Evolutionary conservation across 2,888 invertebrate species (phyloP).

Genomic region (Callyntrura sp.): DNA sequence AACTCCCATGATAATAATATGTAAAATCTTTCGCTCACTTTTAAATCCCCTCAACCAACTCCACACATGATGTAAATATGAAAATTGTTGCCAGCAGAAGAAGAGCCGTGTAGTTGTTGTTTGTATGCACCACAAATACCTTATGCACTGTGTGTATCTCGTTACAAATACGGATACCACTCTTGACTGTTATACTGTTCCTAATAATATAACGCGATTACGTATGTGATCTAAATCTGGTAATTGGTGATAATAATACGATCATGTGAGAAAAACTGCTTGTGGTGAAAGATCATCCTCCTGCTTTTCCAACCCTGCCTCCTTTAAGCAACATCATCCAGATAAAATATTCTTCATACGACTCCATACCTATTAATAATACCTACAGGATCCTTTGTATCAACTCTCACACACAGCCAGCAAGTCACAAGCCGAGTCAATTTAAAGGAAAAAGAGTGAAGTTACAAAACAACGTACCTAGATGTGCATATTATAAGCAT

Average conservation of each 20-base stretch:
- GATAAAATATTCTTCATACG: no score
- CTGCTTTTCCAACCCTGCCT: conserved; percentile 4
- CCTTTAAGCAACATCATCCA: neutral
- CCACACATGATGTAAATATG: neutral
- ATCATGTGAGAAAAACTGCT: neutral
- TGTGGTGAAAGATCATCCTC: conserved; percentile 17
- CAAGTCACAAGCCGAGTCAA: conserved; percentile 16
- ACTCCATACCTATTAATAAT: neutral
- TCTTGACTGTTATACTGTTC: neutral
- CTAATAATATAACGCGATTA: no score
- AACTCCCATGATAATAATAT: no score
- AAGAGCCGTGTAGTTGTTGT: neutral
- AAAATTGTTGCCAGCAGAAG: neutral
- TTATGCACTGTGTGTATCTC: no score
- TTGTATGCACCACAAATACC: no score
- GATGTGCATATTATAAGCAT: neutral
- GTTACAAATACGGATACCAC: no score
- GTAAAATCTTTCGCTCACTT: neutral
- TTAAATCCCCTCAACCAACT: neutral
- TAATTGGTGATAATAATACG: neutral
- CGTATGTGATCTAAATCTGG: no score
- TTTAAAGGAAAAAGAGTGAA: neutral
- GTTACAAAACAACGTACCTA: neutral
- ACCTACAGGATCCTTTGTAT: neutral
- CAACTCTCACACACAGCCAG: neutral